Evolutionary conservation across 2,888 invertebrate genomes (phyloP), one percentile per base, ranked within the genome.

Genomic region (Cosmia trapezina): DNA sequence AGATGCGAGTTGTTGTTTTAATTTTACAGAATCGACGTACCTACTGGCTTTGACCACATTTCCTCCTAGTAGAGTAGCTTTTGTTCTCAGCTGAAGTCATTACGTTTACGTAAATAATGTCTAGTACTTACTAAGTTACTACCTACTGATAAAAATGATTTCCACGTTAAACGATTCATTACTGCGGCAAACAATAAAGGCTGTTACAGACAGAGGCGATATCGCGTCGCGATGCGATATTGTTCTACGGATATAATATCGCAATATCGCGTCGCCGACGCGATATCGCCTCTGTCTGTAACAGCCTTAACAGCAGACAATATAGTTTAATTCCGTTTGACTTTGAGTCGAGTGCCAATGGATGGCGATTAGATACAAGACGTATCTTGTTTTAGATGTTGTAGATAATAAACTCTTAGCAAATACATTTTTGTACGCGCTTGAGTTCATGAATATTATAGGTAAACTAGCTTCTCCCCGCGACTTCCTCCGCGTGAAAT

Each of bases 361-460:
- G 17, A 60, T 37, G 9, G 7, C 9, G 76, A 76, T 76, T 56
- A 56, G 62, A 73, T 78, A 79, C 33, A 56, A 19, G 19, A 47
- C 51, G 14, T 76, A 65, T 72, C 63, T 54, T 33, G 17, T 45
- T 19, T 64, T 33, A 78, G 51, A 79, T 77, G 47, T 62, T 49
- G 14, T 17, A 53, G 62, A 78, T 76, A 71, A 62, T 45, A 53
- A 62, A 53, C 45, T 70, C 51, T 61, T 70, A 14, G 61, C 51
- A 70, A 70, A 61, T 70, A 61, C 17, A 41, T 37, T 11, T 51
- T 0, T 11, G 12, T 53, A 17, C 9, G 17, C 12, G 45, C 37
- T 41, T 19, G 33, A 59, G 43, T n/a, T 54, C 19, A 33, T 14
- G 9, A 57, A 53, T 54, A 41, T 41, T 41, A 41, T 37, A 37